A percentile compares a stretch with the other conserved stretches of the same genome.
Evolutionary conservation across 2,797 vertebrate species (phyloP).

Genomic region (Oryzias dopingdopingensis): DNA sequence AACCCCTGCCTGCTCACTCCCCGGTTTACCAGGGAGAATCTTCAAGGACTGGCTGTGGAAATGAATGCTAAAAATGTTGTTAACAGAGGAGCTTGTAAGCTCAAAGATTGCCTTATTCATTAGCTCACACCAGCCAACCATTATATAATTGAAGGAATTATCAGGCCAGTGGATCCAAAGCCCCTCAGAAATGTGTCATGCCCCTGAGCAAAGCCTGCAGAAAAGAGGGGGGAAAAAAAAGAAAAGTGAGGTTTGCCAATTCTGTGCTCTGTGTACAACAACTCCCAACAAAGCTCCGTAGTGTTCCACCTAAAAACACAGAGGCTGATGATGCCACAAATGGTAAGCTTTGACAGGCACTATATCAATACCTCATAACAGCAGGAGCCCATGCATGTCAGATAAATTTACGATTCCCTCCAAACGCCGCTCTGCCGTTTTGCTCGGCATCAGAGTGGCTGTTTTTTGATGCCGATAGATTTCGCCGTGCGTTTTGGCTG

Average conservation of each 20-base stretch:
- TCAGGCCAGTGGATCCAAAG: constrained; percentile 73
- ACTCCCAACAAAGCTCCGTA: constrained; percentile 34
- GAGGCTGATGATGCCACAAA: constrained; percentile 70
- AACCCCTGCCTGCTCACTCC: constrained; percentile 22
- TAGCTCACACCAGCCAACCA: constrained; percentile 64
- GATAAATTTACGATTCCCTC: constrained; percentile 62
- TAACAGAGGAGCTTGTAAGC: constrained; percentile 43
- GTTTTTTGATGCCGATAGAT: constrained; percentile 67
- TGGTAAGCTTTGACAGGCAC: constrained; percentile 71
- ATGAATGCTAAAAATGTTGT: constrained; percentile 58
- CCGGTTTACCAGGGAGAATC: constrained; percentile 27
- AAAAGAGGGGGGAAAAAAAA: constrained; percentile 11
- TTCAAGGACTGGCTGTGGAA: constrained; percentile 60
- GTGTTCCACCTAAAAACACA: constrained; percentile 64
- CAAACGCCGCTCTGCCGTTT: constrained; percentile 58
- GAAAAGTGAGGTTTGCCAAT: constrained; percentile 45
- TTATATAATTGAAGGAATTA: constrained; percentile 79
- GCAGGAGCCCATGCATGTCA: constrained; percentile 64
- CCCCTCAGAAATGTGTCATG: constrained; percentile 76
- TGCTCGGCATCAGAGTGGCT: constrained; percentile 57
- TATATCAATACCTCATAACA: constrained; percentile 65
- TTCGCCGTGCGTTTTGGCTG: constrained; percentile 66
- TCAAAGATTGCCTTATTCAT: constrained; percentile 72
- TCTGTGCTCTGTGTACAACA: constrained; percentile 37
- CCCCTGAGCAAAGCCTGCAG: constrained; percentile 71